These are phyloP conservation scores for Mimas tiliae DNA, from an alignment of 2,888 invertebrate genomes.

Conservation along the genomic window DNA sequence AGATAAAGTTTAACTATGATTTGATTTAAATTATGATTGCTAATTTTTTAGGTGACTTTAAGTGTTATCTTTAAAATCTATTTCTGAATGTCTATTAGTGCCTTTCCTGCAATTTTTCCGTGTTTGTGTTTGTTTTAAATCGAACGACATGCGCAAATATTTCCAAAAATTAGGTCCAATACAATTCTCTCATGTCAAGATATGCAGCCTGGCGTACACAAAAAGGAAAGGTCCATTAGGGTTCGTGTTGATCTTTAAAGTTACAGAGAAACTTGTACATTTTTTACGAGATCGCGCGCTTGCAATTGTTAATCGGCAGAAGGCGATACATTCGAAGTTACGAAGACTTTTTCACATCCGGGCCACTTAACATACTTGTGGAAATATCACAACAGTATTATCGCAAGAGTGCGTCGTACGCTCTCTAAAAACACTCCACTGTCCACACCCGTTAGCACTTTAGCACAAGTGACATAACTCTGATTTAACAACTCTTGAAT, in stretches of 20 bases:
- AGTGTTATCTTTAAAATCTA: too few species aligned
- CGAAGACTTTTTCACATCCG: slow-evolving; percentile 47
- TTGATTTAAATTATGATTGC: too few species aligned
- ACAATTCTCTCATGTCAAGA: not conserved
- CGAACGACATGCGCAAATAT: not conserved
- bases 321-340: slow-evolving; percentile 50
- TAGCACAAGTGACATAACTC: slow-evolving; percentile 60
- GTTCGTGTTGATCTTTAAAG: slow-evolving; percentile 25
- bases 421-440: slow-evolving; percentile 65
- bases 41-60: too few species aligned
- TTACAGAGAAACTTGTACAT: slow-evolving; percentile 22
- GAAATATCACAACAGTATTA: slow-evolving; percentile 51
- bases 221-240: slow-evolving; percentile 13
- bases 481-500: slow-evolving; percentile 51
- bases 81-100: too few species aligned
- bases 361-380: slow-evolving; percentile 59
- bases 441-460: slow-evolving; percentile 54
- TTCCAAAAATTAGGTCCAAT: not conserved
- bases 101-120: too few species aligned
- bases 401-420: slow-evolving; percentile 38
- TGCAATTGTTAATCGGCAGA: slow-evolving; percentile 46
- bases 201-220: not conserved
- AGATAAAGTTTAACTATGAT: too few species aligned
- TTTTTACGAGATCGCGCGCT: slow-evolving; percentile 15
- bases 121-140: not conserved